These are phyloP conservation scores for Stegana nigrithorax DNA, from an alignment of 2,888 invertebrate species.

Conservation along the genomic window DNA sequence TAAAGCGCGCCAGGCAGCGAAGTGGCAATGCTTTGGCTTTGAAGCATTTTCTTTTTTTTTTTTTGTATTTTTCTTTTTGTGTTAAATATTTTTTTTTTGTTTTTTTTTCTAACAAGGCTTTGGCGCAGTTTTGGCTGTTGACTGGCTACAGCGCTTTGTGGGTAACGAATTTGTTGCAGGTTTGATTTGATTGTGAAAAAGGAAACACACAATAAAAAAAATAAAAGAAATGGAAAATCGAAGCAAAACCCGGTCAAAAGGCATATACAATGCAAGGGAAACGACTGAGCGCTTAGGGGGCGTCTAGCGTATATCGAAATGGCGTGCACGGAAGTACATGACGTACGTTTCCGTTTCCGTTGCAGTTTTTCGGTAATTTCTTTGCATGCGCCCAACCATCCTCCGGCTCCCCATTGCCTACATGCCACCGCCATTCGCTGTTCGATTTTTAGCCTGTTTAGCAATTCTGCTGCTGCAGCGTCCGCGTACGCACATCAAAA, in stretches of 20 bases:
- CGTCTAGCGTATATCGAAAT: too few relatives aligned
- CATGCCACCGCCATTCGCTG: background rate
- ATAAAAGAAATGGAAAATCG: conserved; percentile 1
- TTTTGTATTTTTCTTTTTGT: background rate
- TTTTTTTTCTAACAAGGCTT: too few relatives aligned
- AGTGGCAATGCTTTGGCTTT: background rate
- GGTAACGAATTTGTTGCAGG: conserved; percentile 52
- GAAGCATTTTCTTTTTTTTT: background rate
- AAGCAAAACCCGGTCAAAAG: conserved; percentile 11
- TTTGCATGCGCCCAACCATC: background rate
- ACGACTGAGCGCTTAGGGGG: too few relatives aligned
- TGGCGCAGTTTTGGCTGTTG: too few relatives aligned
- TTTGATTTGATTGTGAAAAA: conserved; percentile 56
- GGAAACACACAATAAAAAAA: background rate
- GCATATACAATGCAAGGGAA: too few relatives aligned
- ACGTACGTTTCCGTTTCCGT: conserved; percentile 64
- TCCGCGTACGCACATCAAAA: background rate
- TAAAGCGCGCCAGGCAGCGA: too few relatives aligned
- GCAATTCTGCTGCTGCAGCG: background rate
- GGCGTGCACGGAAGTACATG: conserved; percentile 53
- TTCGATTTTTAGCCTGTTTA: conserved; percentile 9
- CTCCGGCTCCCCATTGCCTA: background rate
- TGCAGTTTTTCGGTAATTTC: conserved; percentile 28
- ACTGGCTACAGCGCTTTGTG: background rate
- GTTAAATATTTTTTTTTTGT: too few relatives aligned